Percentiles rank a stretch among this genome's conserved stretches.
phyloP scores from a whole-genome alignment of 64 coral and sea anemone species.

The Stylophora pistillata region DNA sequence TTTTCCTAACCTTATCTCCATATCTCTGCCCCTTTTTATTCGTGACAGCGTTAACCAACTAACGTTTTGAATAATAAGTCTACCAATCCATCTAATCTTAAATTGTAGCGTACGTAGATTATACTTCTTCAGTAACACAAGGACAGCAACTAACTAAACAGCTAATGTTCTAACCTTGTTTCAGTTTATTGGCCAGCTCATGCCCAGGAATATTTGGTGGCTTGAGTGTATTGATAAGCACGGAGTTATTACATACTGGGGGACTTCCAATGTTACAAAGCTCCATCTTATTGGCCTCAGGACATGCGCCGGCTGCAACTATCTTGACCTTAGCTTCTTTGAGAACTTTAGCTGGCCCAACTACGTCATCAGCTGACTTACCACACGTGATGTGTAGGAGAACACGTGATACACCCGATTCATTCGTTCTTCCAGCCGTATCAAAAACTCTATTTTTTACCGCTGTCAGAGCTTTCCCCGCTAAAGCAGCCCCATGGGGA shows the following conservation, averaged over 20 bases:
- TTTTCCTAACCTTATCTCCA: no score
- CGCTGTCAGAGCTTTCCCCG: constrained; percentile 13
- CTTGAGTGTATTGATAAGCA: constrained; percentile 37
- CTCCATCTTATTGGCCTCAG: constrained; percentile 32
- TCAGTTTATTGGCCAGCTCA: constrained; percentile 47
- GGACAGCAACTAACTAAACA: not conserved
- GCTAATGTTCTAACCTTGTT: constrained; percentile 10
- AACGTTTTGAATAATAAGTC: no score
- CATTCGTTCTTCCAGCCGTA: not conserved
- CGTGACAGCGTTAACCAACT: no score
- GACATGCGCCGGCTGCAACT: constrained; percentile 45
- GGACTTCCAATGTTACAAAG: constrained; percentile 61
- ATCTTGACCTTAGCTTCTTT: constrained; percentile 7
- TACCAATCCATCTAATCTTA: no score
- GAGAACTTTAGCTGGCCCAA: constrained; percentile 17
- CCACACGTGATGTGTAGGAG: constrained; percentile 56
- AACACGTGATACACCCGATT: constrained; percentile 18
- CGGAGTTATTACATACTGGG: constrained; percentile 42
- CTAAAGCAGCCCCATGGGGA: not conserved
- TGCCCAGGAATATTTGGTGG: constrained; percentile 27
- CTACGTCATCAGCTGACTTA: constrained; percentile 53
- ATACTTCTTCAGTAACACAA: no score
- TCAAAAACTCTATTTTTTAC: constrained; percentile 24
- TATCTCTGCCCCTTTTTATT: no score
- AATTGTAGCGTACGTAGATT: no score